Evolutionary conservation across 2,888 invertebrate species (phyloP), one percentile per base, ranked within the genome.

Genomic region (Ditula angustiorana): DNA sequence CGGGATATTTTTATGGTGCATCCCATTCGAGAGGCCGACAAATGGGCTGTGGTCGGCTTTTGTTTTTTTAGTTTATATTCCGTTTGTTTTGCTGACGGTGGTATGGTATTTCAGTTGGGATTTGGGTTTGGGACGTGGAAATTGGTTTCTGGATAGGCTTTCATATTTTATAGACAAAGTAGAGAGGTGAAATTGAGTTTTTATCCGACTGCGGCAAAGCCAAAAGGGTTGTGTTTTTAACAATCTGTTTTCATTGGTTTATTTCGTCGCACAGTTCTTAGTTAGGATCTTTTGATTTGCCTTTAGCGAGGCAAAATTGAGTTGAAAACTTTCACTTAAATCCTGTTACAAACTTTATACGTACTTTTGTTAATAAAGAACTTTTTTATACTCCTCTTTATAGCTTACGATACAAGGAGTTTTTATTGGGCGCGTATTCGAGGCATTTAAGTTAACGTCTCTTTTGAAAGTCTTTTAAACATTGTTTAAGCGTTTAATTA

Each of bases 1-100:
- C 57, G 57, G 50, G 57, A 44, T 57, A 66, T 56, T 66, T 66
- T 66, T 66, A 66, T 66, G 55, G 66, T 35, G 33, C 49, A 46
- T 30, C 33, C 61, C 21, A 56, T 66, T 57, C 33, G 56, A 24
- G 53, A 33, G 30, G 24, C 52, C 58, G 53, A 61, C 49, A 66
- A 63, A 63, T 58, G 35, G 57, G 19, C 56, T 44, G 61, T 33
- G 66, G 66, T 56, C 35, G 49, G 50, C 50, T 57, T 61, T 61
- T 66, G 66, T 64, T 53, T 66, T 61, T 56, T 44, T 44, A 37
- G 41, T 41, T 60, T 66, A 56, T 56, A 56, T 52, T 24, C 44
- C n/a, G 44, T 46, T 56, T 56, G 41, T 57, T 44, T 63, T 50
- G 57, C 63, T 52, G 49, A 57, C 47, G 19, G 26, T 23, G 28